These are phyloP conservation scores for Tinea pellionella DNA, from an alignment of 2,888 invertebrate genomes.

Conservation along the genomic window DNA sequence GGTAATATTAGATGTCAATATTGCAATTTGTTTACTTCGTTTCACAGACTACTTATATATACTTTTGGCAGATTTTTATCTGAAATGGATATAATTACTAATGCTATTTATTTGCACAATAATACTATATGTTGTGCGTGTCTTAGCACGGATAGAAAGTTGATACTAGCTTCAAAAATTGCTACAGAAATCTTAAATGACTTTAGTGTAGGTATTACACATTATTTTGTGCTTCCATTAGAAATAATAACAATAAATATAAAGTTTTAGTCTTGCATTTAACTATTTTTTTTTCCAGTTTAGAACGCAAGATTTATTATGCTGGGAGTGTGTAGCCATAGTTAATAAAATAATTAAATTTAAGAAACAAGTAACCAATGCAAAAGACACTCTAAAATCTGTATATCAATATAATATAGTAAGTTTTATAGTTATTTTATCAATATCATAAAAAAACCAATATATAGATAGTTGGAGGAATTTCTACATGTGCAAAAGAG, in stretches of 20 bases:
- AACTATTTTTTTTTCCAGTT: conserved; percentile 29
- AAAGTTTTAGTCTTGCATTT: neutral
- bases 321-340: conserved; percentile 43
- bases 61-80: no score
- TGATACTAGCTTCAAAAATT: neutral
- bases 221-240: no score
- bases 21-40: no score
- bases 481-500: neutral
- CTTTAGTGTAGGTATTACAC: neutral
- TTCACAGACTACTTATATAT: no score
- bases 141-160: neutral
- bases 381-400: conserved; percentile 39
- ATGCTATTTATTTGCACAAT: neutral
- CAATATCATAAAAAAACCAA: neutral
- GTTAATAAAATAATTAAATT: conserved; percentile 35
- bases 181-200: neutral
- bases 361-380: conserved; percentile 44
- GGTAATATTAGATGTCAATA: no score
- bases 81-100: no score
- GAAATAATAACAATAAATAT: neutral
- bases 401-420: conserved; percentile 23
- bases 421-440: conserved; percentile 7
- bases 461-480: neutral
- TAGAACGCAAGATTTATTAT: conserved; percentile 26
- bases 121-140: neutral